Base-by-base conservation (phyloP, 2,113 vertebrate species). In the Suncus etruscus region DNA sequence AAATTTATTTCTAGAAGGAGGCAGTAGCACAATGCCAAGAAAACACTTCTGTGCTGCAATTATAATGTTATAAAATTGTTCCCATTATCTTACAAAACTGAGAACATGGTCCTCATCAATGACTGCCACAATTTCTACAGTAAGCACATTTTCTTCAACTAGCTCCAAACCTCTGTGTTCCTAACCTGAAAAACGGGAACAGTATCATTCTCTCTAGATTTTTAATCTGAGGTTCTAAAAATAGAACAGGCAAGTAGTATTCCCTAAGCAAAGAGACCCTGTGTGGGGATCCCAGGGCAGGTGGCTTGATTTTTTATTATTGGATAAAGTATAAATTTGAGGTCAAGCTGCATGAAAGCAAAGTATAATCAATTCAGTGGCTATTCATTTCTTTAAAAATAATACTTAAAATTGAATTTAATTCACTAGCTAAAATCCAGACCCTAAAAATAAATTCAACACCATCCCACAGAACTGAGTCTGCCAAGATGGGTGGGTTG, bases 1-100 rank as follows among this genome's bases (percentile, higher is more conserved):
- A 15, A 6, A 68, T 54, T 32, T 75, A 86, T 70, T 85, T 87
- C 50, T 39, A 70, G 74, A 84, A 89, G 39, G 7, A 89, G 39
- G 7, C 3, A 70, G 12, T 2, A 24, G 5, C 29, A 66, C 0
- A 11, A 69, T 31, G n/a, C 18, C 24, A 20, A 7, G 4, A 69
- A 83, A 83, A 83, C n/a, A 54, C 1, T 22, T 58, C 83, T 45
- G 68, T 27, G 2, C 68, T 22, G 10, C 22, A 73, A 39, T 45
- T 29, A n/a, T 9, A 65, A 76, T 1, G 16, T 39, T 8, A 22
- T 27, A 45, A 69, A 39, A 22, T 50, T 86, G 29, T 74, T 32
- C 45, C 4, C 7, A 29, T 83, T 50, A 47, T 4, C 22, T 83
- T 79, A 24, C n/a, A 31, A 47, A 25, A n/a, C 4, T 16, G 76